phyloP scores from a whole-genome alignment of 2,113 vertebrate species.

The Archocentrus centrarchus region DNA sequence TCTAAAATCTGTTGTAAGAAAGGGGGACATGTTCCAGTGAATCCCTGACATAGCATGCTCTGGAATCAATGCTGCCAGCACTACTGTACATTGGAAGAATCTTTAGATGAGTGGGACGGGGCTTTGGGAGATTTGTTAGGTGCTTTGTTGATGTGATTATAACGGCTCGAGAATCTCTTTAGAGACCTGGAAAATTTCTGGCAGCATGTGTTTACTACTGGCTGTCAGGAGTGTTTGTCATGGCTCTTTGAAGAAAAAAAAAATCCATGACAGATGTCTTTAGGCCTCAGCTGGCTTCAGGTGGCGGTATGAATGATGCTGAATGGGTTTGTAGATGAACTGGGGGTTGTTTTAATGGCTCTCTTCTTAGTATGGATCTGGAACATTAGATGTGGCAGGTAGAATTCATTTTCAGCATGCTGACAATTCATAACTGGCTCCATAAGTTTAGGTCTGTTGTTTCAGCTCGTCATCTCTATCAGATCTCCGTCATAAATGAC shows the following conservation, averaged over 20 bases:
- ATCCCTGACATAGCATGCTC: neutral
- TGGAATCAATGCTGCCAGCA: constrained; percentile 6
- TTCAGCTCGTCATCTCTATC: neutral
- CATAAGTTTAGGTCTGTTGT: neutral
- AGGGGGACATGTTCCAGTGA: neutral
- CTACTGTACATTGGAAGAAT: neutral
- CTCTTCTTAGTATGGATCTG: neutral
- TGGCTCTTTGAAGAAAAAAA: neutral
- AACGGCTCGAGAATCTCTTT: constrained; percentile 32
- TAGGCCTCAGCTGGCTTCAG: constrained; percentile 16
- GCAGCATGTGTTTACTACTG: constrained; percentile 13
- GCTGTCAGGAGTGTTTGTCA: constrained; percentile 33
- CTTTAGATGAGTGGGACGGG: neutral
- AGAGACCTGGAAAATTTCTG: constrained; percentile 25
- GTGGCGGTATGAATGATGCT: neutral
- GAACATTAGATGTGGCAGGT: too few relatives aligned
- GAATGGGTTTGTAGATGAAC: neutral
- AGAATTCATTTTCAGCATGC: neutral
- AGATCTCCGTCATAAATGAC: neutral
- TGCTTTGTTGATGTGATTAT: constrained; percentile 44
- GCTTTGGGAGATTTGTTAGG: constrained; percentile 27
- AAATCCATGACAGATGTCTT: constrained; percentile 44
- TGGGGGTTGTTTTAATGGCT: neutral
- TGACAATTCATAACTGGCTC: neutral
- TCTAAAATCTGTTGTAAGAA: constrained; percentile 11